Percentiles rank a stretch among this genome's conserved stretches.
These are phyloP conservation scores for Nylanderia fulva DNA, from an alignment of 1,140 invertebrate genomes.

Conservation along the genomic window DNA sequence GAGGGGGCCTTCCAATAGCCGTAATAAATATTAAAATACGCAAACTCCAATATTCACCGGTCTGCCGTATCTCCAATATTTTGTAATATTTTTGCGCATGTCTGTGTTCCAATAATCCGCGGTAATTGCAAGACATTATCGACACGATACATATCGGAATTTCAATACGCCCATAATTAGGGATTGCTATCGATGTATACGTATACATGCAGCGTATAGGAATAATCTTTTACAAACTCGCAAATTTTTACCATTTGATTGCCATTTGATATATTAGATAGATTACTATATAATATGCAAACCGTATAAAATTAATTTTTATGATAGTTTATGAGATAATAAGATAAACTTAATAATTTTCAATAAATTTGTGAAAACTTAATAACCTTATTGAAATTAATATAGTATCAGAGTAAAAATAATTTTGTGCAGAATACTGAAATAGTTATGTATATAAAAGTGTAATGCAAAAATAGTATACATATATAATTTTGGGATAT, in stretches of 20 bases:
- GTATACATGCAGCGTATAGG: not conserved
- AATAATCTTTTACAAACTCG: not conserved
- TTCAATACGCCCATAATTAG: slow-evolving; percentile 52
- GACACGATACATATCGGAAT: slow-evolving; percentile 56
- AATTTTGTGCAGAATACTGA: not conserved
- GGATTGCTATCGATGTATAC: not conserved
- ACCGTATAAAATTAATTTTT: not conserved
- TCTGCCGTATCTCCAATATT: slow-evolving; percentile 37
- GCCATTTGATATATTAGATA: not conserved
- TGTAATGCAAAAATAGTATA: not conserved
- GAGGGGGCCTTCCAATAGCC: slow-evolving; percentile 49
- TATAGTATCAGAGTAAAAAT: not conserved
- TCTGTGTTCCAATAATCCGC: slow-evolving; percentile 55
- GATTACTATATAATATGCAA: not conserved
- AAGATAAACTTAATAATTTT: slow-evolving; percentile 3
- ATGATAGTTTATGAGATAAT: not conserved
- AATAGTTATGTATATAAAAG: slow-evolving; percentile 3
- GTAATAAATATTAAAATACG: slow-evolving; percentile 63
- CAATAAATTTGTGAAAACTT: not conserved
- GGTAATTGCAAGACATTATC: slow-evolving; percentile 62
- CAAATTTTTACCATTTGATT: slow-evolving; percentile 20
- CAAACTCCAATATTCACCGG: slow-evolving; percentile 51
- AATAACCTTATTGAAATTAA: not conserved
- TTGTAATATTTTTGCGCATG: slow-evolving; percentile 46
- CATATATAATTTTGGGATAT: no score